These are phyloP conservation scores for Drosophila ochracea DNA, from an alignment of 2,888 invertebrate genomes.

Conservation along the genomic window DNA sequence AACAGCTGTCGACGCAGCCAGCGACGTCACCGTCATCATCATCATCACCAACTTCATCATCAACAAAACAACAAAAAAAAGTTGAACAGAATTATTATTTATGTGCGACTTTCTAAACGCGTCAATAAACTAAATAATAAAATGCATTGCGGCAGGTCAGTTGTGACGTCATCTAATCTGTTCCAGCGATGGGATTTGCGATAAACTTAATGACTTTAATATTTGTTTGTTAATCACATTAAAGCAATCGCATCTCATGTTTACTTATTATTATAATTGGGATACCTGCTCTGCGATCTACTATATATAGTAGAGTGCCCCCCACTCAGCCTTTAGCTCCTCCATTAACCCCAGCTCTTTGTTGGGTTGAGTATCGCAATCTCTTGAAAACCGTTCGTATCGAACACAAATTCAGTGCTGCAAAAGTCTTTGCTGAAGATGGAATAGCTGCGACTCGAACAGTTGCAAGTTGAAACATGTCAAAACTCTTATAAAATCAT, in stretches of 20 bases:
- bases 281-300: no score
- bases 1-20: conserved; percentile 66
- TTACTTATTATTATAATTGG: no score
- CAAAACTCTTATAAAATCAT: no score
- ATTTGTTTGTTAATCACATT: not conserved
- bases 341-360: no score
- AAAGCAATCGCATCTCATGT: not conserved
- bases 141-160: not conserved
- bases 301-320: no score
- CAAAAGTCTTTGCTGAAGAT: not conserved
- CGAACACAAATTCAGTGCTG: not conserved
- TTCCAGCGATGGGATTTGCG: not conserved
- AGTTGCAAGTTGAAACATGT: not conserved
- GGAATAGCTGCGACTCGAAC: not conserved
- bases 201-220: not conserved
- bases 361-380: no score
- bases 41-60: not conserved
- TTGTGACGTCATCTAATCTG: not conserved
- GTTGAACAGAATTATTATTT: not conserved
- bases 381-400: no score
- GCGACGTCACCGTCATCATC: conserved; percentile 19
- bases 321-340: no score
- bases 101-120: not conserved
- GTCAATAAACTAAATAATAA: not conserved
- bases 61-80: not conserved